Conservation (phyloP, 2,888 invertebrate species). For the Emmelina monodactyla region DNA sequence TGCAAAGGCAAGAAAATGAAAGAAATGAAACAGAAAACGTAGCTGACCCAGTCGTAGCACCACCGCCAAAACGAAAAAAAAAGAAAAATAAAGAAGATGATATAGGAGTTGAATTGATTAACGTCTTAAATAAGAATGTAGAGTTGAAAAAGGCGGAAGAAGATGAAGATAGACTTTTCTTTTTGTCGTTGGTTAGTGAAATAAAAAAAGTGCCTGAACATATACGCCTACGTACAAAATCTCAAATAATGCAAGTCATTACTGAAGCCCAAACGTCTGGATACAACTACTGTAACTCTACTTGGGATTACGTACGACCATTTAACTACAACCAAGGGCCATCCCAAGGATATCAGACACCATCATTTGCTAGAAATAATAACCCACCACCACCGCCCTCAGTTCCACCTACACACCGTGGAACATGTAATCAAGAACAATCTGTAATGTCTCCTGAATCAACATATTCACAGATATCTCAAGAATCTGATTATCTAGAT, state of each 20-base stretch:
- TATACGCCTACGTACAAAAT: conserved; percentile 16
- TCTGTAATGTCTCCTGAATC: conserved; percentile 13
- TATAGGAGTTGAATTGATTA: conserved; percentile 12
- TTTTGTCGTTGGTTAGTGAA: conserved; percentile 15
- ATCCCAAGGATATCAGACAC: conserved; percentile 15
- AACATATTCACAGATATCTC: conserved; percentile 13
- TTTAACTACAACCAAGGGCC: conserved; percentile 14
- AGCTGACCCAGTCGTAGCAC: conserved; percentile 9
- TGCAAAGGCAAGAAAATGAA: conserved; percentile 11
- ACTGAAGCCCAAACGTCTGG: conserved; percentile 16
- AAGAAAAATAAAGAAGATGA: conserved; percentile 11
- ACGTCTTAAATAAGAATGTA: conserved; percentile 13
- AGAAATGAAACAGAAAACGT: conserved; percentile 11
- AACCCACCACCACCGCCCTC: conserved; percentile 13
- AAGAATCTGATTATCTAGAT: conserved; percentile 11
- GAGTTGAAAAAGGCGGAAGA: conserved; percentile 10
- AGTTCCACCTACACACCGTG: conserved; percentile 12
- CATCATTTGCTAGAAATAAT: conserved; percentile 15
- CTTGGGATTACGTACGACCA: conserved; percentile 13
- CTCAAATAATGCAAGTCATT: conserved; percentile 16
- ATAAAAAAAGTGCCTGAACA: conserved; percentile 14
- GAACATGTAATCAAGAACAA: conserved; percentile 13
- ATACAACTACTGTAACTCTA: conserved; percentile 10
- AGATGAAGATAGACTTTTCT: conserved; percentile 8
- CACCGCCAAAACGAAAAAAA: conserved; percentile 11